Conservation (phyloP, 2,797 vertebrate genomes). For the Margarornis squamiger region DNA sequence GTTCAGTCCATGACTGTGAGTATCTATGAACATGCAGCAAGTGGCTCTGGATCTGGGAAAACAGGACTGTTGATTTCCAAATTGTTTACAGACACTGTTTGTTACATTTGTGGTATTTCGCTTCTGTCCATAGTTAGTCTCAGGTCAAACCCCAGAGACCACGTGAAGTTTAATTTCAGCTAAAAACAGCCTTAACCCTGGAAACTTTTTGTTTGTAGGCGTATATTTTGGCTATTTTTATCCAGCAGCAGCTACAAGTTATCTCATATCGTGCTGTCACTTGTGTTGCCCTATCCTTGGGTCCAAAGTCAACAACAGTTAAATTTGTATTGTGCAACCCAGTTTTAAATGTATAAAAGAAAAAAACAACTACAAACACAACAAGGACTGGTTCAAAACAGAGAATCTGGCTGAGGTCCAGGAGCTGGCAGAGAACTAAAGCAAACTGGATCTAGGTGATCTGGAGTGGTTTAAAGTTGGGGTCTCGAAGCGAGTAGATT, state of each 20-base stretch:
- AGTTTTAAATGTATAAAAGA: conserved; percentile 24
- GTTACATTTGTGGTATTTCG: conserved; percentile 11
- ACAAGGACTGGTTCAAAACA: conserved; percentile 4
- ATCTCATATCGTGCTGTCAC: not conserved
- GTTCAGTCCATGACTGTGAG: not conserved
- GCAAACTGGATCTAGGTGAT: not conserved
- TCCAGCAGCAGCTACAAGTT: conserved; percentile 38
- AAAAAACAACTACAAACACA: not conserved
- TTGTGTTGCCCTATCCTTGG: not conserved
- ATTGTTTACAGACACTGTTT: conserved; percentile 12
- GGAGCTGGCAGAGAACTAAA: not conserved
- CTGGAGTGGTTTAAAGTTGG: conserved; percentile 3
- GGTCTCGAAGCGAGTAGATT: not conserved
- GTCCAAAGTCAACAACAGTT: conserved; percentile 38
- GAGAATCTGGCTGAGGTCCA: not conserved
- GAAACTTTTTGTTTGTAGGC: conserved; percentile 49
- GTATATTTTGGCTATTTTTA: conserved; percentile 59
- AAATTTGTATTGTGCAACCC: conserved; percentile 26
- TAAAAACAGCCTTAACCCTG: conserved; percentile 13
- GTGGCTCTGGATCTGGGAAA: conserved; percentile 28
- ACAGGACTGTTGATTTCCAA: not conserved
- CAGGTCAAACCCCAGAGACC: conserved; percentile 19
- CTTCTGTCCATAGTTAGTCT: not conserved
- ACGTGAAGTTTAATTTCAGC: conserved; percentile 1
- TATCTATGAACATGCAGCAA: not conserved